A percentile compares a stretch with the other conserved stretches of the same genome.
Evolutionary conservation across 2,113 vertebrate genomes (phyloP).

Genomic region (Larimichthys polyactis): DNA sequence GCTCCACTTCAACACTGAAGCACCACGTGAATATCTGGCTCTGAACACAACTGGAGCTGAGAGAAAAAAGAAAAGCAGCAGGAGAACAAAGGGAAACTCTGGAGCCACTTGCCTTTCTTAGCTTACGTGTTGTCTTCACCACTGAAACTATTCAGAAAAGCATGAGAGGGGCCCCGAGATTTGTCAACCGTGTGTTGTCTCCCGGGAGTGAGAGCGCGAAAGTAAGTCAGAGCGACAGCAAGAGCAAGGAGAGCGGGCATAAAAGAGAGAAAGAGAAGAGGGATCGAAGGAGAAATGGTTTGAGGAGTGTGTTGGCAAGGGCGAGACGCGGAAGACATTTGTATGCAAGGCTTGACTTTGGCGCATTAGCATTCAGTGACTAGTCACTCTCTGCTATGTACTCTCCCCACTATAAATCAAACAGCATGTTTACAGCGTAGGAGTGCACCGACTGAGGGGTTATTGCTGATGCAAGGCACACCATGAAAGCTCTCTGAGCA

Average conservation of each 20-base stretch:
- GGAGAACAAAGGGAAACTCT: constrained; percentile 46
- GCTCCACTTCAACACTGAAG: constrained; percentile 45
- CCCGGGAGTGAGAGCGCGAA: background rate
- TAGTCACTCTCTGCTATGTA: constrained; percentile 62
- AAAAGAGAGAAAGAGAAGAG: constrained; percentile 30
- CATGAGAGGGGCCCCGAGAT: constrained; percentile 24
- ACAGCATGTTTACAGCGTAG: constrained; percentile 68
- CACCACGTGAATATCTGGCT: constrained; percentile 44
- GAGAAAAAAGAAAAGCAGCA: constrained; percentile 21
- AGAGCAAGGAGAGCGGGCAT: constrained; percentile 20
- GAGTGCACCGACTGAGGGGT: constrained; percentile 25
- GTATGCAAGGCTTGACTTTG: constrained; percentile 71
- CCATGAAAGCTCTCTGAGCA: constrained; percentile 13
- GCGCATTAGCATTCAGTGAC: constrained; percentile 76
- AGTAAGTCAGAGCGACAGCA: constrained; percentile 30
- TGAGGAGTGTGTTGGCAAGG: constrained; percentile 43
- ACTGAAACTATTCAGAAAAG: constrained; percentile 40
- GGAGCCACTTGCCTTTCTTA: constrained; percentile 26
- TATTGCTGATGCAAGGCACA: constrained; percentile 54
- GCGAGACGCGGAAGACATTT: constrained; percentile 55
- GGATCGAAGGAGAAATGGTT: constrained; percentile 30
- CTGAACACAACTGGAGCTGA: background rate
- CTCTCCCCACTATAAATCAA: constrained; percentile 71
- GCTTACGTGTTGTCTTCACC: constrained; percentile 27
- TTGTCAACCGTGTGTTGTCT: constrained; percentile 46